phyloP scores from a whole-genome alignment of 2,888 invertebrate species.

The Hypolimnas misippus region DNA sequence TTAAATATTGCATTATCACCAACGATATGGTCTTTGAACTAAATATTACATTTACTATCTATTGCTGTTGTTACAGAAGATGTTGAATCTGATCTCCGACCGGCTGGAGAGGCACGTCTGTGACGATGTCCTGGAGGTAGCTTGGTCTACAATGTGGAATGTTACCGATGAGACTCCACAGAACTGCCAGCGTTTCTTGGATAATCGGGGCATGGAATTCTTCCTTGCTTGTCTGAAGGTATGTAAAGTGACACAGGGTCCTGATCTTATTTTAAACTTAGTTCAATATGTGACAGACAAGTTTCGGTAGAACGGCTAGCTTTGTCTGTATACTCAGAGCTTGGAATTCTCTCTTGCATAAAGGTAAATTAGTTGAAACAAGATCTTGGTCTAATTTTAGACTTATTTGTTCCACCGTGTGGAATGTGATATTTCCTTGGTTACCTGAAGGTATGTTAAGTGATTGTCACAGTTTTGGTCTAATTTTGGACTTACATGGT shows the following conservation, averaged over 20 bases:
- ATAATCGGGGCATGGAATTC: conserved; percentile 93
- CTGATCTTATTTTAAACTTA: too few relatives aligned
- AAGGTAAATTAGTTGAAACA: too few relatives aligned
- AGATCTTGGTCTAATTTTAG: too few relatives aligned
- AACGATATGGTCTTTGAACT: too few relatives aligned
- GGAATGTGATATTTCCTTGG: too few relatives aligned
- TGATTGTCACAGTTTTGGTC: too few relatives aligned
- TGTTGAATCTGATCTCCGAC: conserved; percentile 94
- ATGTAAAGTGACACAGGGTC: neutral
- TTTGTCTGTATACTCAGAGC: neutral
- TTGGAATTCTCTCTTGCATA: neutral
- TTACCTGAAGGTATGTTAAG: too few relatives aligned
- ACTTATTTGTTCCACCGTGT: too few relatives aligned
- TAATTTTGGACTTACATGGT: neutral
- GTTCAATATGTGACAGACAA: too few relatives aligned
- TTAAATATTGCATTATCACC: too few relatives aligned
- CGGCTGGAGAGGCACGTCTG: conserved; percentile 90
- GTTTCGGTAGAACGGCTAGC: too few relatives aligned
- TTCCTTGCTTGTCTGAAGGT: conserved; percentile 95
- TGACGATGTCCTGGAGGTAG: conserved; percentile 98
- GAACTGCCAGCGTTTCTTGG: conserved; percentile 96
- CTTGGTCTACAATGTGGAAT: conserved; percentile 99
- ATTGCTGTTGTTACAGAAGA: conserved; percentile 74
- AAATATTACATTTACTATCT: neutral
- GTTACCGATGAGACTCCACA: conserved; percentile 97